Evolutionary conservation across 2,888 invertebrate species (phyloP), one percentile per base, ranked within the genome.

Genomic region (Protodeltote pygarga): DNA sequence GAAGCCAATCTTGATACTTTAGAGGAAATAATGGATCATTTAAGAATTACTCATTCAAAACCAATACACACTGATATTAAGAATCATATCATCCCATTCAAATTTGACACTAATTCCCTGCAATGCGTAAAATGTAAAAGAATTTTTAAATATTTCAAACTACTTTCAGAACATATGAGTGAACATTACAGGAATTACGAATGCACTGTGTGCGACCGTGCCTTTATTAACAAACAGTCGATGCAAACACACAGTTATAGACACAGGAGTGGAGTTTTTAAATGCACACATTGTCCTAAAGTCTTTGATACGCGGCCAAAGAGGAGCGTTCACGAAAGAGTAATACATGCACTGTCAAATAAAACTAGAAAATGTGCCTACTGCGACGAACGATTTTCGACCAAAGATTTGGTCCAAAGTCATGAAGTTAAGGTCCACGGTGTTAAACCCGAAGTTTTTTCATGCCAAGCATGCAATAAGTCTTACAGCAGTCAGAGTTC

Each of bases 51-150:
- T 0, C 89, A 89, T 35, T 47, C 52, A 0, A 77, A 75, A 53
- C 44, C 45, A 0, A 65, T 85, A 5, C 70, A 80, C 34, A 71
- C 53, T 0, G 79, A 82, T 23, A 71, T 85, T 1, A 76, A 84
- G 11, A 85, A 81, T 37, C 79, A 83, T 17, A 81, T 87, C 3
- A 61, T 88, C 0, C 87, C 88, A 0, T 88, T 83, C 24, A 83
- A 78, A 47, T 87, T 89, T 6, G 71, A 80, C 0, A 53, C 50
- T 0, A 72, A 80, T 3, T 40, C 34, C 0, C 51, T 85, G 0
- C 54, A 65, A 5, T 88, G 88, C 8, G 73, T 68, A 0, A 68
- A 75, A 1, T 89, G 89, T 40, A 39, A 52, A 0, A 71, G 74
- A 11, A 51, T 64, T 6, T 88, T 78, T 14, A 73, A 71, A 9